Conservation (phyloP, 1,140 invertebrate genomes). For the Mizuhopecten yessoensis region DNA sequence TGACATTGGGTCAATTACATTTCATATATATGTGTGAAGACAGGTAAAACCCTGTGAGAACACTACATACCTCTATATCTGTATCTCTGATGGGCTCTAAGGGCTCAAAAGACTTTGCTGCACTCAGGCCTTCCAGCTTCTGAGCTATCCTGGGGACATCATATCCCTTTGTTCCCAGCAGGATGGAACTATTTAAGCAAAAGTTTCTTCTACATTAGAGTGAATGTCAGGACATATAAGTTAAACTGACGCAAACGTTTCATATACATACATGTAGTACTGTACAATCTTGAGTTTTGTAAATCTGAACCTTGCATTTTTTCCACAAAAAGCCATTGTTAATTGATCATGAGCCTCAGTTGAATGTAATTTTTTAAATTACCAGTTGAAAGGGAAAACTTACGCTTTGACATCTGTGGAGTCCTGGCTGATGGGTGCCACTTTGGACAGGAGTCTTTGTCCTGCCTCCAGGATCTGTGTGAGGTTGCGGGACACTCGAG, state of each 20-base stretch:
- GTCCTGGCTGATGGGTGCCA: constrained; percentile 88
- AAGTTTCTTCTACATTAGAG: background rate
- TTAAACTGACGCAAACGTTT: no score
- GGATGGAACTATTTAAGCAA: constrained; percentile 89
- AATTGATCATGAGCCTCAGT: no score
- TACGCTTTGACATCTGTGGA: constrained; percentile 96
- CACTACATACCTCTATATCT: constrained; percentile 86
- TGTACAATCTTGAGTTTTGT: no score
- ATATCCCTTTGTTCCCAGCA: constrained; percentile 95
- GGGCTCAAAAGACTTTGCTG: constrained; percentile 91
- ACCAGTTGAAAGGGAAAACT: constrained; percentile 83
- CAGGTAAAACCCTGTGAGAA: background rate
- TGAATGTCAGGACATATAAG: no score
- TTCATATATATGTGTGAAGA: no score
- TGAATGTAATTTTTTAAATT: no score
- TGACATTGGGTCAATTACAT: background rate
- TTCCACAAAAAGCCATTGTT: no score
- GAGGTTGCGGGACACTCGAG: constrained; percentile 93
- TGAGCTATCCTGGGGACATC: constrained; percentile 96
- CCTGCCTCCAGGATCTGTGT: constrained; percentile 96
- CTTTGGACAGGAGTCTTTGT: constrained; percentile 93
- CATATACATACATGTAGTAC: no score
- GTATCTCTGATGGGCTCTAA: constrained; percentile 94
- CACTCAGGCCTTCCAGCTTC: constrained; percentile 93
- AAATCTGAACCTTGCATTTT: no score